Base-by-base conservation (phyloP, 1,140 invertebrate genomes). In the Physella acuta region DNA sequence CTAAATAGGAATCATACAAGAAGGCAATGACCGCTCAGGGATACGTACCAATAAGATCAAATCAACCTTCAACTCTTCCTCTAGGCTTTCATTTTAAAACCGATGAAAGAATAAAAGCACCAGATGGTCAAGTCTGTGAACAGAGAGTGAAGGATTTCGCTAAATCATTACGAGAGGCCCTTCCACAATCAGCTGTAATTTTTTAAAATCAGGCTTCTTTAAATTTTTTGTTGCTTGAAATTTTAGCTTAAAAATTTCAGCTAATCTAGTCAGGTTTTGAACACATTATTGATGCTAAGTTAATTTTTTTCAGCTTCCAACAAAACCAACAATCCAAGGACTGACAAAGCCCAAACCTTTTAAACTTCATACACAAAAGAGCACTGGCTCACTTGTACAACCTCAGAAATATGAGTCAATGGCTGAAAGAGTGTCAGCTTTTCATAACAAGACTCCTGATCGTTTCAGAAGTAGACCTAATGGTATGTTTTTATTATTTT, bases 371-470 rank as follows among this genome's bases (percentile, higher is more conserved):
- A 72, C 73, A 8, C 72, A 72, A 17, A 74, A 69, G 31, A 76
- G 31, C 5, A 68, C 39, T 31, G 28, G 20, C 11, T 37, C 59
- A 44, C 17, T 28, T 4, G 28, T 3, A 26, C 66, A 72, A 30
- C 36, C 68, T 31, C 67, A 71, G 3, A 79, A 79, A 55, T 84
- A 73, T 71, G 68, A 76, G 49, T 77, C 79, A 17, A 75, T 79
- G 71, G 82, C 82, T 20, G 76, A 83, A 61, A 75, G 74, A 61
- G 55, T 81, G 5, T 73, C 44, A 34, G 73, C 75, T 33, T 84
- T 83, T 71, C 76, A 75, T 20, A 81, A 69, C 58, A 71, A 74
- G 49, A 84, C 83, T n/a, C 83, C 83, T 37, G 81, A 82, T 3
- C 73, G 83, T 36, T 84, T 82, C 68, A 73, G 75, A 63, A 70